Percentiles rank a stretch among this genome's conserved stretches.
These are phyloP conservation scores for Centropristis striata DNA, from an alignment of 2,113 vertebrate species.

Conservation along the genomic window DNA sequence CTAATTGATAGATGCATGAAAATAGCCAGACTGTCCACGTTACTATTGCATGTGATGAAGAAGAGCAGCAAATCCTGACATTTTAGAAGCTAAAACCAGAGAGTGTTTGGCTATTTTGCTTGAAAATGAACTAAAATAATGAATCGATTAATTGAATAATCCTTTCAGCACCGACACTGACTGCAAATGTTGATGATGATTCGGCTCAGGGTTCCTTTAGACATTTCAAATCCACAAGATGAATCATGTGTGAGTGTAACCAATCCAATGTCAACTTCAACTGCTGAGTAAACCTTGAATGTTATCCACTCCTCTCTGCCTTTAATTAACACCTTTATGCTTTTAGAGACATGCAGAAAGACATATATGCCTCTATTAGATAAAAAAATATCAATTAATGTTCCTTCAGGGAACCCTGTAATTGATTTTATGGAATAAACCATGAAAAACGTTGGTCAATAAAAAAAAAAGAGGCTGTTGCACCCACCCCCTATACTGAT, in stretches of 20 bases:
- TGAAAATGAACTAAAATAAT: neutral
- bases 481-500: neutral
- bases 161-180: neutral
- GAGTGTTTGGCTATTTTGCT: neutral
- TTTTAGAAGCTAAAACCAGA: neutral
- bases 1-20: neutral
- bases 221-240: neutral
- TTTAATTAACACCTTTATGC: too few relatives aligned
- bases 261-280: neutral
- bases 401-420: neutral
- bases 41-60: neutral
- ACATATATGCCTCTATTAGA: neutral
- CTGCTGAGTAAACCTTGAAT: neutral
- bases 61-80: neutral
- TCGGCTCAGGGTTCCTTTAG: neutral
- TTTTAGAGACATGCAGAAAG: neutral
- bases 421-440: constrained; percentile 2
- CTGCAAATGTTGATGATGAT: neutral
- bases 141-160: neutral
- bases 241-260: neutral
- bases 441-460: neutral
- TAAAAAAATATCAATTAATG: neutral
- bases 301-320: too few relatives aligned
- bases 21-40: neutral
- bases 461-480: neutral